A percentile compares a stretch with the other conserved stretches of the same genome.
phyloP scores from a whole-genome alignment of 2,888 invertebrate genomes.

The Microctonus hyperodae region DNA sequence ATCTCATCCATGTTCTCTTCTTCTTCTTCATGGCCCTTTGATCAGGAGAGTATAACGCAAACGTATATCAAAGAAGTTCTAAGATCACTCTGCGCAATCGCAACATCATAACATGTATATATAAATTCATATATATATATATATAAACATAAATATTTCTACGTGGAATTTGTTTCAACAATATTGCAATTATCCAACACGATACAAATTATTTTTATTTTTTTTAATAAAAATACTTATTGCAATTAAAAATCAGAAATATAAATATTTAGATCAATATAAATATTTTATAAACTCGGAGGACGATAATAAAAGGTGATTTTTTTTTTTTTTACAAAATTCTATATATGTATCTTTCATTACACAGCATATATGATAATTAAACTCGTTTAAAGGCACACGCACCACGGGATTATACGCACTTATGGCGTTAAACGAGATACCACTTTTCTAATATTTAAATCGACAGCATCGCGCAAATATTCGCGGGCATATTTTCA shows the following conservation, averaged over 20 bases:
- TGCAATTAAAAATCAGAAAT: background rate
- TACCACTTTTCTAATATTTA: constrained; percentile 44
- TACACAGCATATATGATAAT: constrained; percentile 3
- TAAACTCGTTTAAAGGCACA: constrained; percentile 22
- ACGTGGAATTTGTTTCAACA: background rate
- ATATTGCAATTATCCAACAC: background rate
- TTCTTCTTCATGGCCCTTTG: constrained; percentile 28
- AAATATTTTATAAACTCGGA: background rate
- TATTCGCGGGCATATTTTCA: constrained; percentile 24
- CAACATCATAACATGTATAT: constrained; percentile 29
- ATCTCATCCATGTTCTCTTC: constrained; percentile 36
- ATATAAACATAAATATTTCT: too few species aligned
- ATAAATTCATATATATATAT: too few species aligned
- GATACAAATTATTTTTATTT: background rate
- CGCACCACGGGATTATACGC: background rate
- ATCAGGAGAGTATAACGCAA: constrained; percentile 21
- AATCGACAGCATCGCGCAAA: constrained; percentile 13
- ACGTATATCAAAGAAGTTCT: background rate
- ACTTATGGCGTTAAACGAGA: constrained; percentile 36
- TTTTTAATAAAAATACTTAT: background rate
- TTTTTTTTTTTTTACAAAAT: background rate
- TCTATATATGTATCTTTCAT: constrained; percentile 7
- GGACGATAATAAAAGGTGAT: background rate
- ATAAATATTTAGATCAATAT: background rate
- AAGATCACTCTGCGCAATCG: constrained; percentile 38